Evolutionary conservation across 2,888 invertebrate genomes (phyloP).

Genomic region (Leptopilina syphax): DNA sequence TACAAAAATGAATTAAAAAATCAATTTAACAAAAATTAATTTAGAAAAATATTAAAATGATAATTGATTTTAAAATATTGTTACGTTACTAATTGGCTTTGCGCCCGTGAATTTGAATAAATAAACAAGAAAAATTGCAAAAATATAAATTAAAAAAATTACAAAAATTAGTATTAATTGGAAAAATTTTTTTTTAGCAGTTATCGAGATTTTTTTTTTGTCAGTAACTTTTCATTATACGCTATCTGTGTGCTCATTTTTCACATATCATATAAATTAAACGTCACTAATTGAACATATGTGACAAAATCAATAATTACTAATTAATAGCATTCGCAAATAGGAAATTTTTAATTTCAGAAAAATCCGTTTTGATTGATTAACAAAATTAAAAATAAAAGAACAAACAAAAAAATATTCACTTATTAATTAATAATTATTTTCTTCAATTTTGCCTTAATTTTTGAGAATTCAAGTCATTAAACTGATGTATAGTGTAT

Average conservation of each 20-base stretch:
- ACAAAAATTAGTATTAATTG: too few relatives aligned
- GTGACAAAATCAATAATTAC: constrained; percentile 13
- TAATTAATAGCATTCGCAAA: constrained; percentile 1
- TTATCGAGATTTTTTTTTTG: not conserved
- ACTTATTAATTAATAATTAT: constrained; percentile 8
- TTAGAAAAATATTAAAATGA: too few relatives aligned
- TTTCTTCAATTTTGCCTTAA: not conserved
- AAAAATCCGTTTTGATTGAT: too few relatives aligned
- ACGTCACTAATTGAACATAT: not conserved
- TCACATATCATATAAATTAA: not conserved
- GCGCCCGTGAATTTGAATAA: too few relatives aligned
- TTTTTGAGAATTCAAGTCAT: not conserved
- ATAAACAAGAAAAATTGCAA: too few relatives aligned
- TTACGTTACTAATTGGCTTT: too few relatives aligned
- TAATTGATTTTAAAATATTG: too few relatives aligned
- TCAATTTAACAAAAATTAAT: too few relatives aligned
- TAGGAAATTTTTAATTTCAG: not conserved
- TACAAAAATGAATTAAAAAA: too few relatives aligned
- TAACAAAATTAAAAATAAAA: not conserved
- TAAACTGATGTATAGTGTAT: not conserved
- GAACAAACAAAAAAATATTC: not conserved
- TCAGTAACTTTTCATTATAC: not conserved
- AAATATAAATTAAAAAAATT: too few relatives aligned
- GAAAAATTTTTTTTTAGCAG: not conserved
- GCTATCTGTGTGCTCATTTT: not conserved